These are phyloP conservation scores for Aplysia californica DNA, from an alignment of 1,140 invertebrate genomes.

Conservation along the genomic window DNA sequence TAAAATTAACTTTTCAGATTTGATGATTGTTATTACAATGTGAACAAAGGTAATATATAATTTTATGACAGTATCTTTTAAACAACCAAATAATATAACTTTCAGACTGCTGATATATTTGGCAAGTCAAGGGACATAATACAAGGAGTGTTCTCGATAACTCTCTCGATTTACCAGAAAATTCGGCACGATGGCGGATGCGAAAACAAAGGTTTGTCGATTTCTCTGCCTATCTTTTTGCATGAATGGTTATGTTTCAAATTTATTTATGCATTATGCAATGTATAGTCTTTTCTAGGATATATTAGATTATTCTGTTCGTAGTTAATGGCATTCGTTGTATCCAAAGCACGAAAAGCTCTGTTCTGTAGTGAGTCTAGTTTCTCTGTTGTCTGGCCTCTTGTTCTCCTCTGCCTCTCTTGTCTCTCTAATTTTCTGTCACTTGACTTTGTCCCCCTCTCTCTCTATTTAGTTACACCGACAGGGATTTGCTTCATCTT, in stretches of 20 bases:
- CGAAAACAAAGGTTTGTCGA: background rate
- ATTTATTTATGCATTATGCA: background rate
- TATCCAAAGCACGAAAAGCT: background rate
- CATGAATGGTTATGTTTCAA: background rate
- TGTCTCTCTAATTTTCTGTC: too few species aligned
- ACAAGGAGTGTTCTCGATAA: too few species aligned
- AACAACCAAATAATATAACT: too few species aligned
- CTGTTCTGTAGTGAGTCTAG: background rate
- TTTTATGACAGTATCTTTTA: too few species aligned
- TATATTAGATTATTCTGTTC: background rate
- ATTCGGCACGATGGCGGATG: slow-evolving; percentile 18
- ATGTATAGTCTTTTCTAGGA: background rate
- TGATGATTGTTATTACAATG: too few species aligned
- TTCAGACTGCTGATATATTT: too few species aligned
- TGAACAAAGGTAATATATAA: too few species aligned
- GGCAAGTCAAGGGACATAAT: slow-evolving; percentile 1
- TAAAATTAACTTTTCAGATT: too few species aligned
- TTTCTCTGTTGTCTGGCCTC: background rate
- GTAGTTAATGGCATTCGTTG: background rate
- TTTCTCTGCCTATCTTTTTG: background rate
- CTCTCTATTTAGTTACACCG: too few species aligned
- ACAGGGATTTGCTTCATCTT: too few species aligned
- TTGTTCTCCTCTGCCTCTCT: too few species aligned
- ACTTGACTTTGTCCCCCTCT: too few species aligned
- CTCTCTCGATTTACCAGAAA: slow-evolving; percentile 18